These are phyloP conservation scores for Pseudorectes ferrugineus DNA, from an alignment of 2,113 vertebrate species.

Conservation along the genomic window DNA sequence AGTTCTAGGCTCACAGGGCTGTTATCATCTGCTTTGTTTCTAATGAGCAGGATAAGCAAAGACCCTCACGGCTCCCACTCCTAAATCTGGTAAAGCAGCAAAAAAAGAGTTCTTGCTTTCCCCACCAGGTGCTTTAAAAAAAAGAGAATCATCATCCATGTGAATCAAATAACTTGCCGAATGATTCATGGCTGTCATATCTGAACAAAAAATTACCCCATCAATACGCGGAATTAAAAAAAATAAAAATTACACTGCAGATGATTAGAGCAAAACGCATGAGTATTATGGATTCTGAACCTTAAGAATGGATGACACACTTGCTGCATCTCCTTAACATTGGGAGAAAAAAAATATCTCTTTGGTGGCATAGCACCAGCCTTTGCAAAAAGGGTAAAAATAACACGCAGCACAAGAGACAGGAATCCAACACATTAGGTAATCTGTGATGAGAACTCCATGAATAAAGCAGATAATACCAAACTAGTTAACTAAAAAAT, in stretches of 20 bases:
- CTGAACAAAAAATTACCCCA: neutral
- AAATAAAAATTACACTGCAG: neutral
- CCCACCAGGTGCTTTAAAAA: neutral
- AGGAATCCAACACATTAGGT: neutral
- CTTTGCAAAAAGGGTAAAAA: slow-evolving; percentile 36
- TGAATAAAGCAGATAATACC: neutral
- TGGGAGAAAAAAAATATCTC: neutral
- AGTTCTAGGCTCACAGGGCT: neutral
- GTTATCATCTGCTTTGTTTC: neutral
- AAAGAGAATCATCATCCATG: neutral
- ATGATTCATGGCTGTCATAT: slow-evolving; percentile 11
- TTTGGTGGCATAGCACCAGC: neutral
- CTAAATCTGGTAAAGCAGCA: neutral
- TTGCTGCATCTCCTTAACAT: neutral
- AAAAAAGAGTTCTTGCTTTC: neutral
- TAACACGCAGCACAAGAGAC: slow-evolving; percentile 9
- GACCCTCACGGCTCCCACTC: neutral
- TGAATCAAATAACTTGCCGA: neutral
- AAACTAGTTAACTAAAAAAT: neutral
- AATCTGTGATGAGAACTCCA: neutral
- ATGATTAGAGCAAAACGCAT: neutral
- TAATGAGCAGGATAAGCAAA: neutral
- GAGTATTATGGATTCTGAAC: neutral
- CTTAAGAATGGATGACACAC: neutral
- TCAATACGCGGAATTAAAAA: neutral